Evolutionary conservation across 2,113 vertebrate species (phyloP).

Genomic region (Chamaetylas fuelleborni): DNA sequence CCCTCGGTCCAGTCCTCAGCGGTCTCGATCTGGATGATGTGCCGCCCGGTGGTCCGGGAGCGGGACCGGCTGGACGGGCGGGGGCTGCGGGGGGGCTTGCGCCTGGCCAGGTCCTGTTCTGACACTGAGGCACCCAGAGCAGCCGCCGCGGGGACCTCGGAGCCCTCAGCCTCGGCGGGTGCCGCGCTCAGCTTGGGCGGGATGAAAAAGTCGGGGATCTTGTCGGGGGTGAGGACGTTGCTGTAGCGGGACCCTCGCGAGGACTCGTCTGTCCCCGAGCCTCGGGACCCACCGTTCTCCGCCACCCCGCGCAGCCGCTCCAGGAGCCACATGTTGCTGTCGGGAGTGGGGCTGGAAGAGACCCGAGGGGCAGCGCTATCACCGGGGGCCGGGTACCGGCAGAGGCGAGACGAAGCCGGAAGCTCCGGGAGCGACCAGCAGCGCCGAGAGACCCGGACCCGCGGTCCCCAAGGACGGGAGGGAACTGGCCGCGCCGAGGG

Average conservation of each 20-base stretch:
- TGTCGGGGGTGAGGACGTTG: slow-evolving; percentile 96
- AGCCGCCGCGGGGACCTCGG: slow-evolving; percentile 65
- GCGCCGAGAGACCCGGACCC: not conserved
- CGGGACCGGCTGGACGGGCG: slow-evolving; percentile 83
- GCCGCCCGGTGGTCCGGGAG: slow-evolving; percentile 80
- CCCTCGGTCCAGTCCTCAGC: slow-evolving; percentile 83
- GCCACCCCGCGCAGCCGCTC: slow-evolving; percentile 90
- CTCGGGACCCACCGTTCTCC: slow-evolving; percentile 79
- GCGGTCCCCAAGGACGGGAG: not conserved
- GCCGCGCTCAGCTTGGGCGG: slow-evolving; percentile 87
- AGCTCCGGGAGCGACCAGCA: not conserved
- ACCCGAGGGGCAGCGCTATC: not conserved
- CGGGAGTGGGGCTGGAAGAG: not conserved
- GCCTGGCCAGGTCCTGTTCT: slow-evolving; percentile 78
- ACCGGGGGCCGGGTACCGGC: not conserved
- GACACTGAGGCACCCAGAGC: slow-evolving; percentile 74
- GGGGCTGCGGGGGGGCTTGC: slow-evolving; percentile 81
- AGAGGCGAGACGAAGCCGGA: not conserved
- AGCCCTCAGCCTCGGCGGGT: slow-evolving; percentile 75
- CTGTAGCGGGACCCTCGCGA: slow-evolving; percentile 78
- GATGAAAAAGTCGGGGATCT: slow-evolving; percentile 97
- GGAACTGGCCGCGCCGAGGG: not conserved
- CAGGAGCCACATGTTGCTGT: slow-evolving; percentile 87
- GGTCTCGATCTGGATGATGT: slow-evolving; percentile 95
- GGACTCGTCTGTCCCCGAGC: slow-evolving; percentile 63